Conservation (phyloP, 2,888 invertebrate genomes). For the Macrophya annulata region DNA sequence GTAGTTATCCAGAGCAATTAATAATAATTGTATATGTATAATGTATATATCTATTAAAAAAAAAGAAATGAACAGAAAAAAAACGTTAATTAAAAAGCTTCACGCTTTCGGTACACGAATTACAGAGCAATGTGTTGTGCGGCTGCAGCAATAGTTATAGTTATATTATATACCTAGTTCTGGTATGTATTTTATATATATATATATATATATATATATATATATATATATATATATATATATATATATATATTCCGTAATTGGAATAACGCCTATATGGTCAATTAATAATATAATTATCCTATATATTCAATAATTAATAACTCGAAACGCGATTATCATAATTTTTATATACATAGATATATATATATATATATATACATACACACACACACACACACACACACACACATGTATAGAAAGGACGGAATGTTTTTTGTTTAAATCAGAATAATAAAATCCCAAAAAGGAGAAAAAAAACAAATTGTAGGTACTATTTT, state of each 20-base stretch:
- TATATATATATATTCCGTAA: background rate
- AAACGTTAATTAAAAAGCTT: conserved; percentile 48
- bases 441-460: background rate
- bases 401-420: background rate
- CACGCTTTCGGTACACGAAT: conserved; percentile 50
- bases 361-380: too few species aligned
- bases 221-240: background rate
- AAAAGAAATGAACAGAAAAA: background rate
- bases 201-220: background rate
- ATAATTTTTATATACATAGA: too few species aligned
- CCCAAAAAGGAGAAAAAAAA: background rate
- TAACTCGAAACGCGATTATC: background rate
- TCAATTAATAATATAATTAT: background rate
- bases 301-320: background rate
- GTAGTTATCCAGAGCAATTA: conserved; percentile 42
- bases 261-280: background rate
- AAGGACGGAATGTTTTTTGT: background rate
- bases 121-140: background rate
- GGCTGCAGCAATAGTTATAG: too few species aligned
- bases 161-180: background rate
- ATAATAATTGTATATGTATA: conserved; percentile 15
- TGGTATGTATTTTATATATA: too few species aligned
- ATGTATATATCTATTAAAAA: too few species aligned
- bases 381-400: too few species aligned
- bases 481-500: too few species aligned